Evolutionary conservation across 2,113 vertebrate species (phyloP), one percentile per base, ranked within the genome.

Genomic region (Hemibagrus wyckioides): DNA sequence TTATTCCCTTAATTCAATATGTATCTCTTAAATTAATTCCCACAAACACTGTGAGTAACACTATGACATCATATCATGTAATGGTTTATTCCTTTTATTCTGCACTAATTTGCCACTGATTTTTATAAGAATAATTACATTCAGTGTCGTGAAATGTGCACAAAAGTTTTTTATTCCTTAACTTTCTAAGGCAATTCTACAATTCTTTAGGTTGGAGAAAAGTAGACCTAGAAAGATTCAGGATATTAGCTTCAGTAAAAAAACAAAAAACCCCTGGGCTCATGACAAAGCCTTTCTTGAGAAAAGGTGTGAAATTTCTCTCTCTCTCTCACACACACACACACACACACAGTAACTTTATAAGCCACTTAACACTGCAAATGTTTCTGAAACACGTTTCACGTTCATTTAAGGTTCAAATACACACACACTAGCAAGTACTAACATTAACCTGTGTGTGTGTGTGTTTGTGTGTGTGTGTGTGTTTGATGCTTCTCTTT

Each of bases 401-500:
- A 73, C 21, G 23, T 44, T 73, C 69, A 73, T 44, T 73, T 41
- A 76, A 50, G 44, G 4, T 30, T 52, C n/a, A 52, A 50, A 76
- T n/a, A 11, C 25, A 48, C 87, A 33, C 44, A 44, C 25, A 44
- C 56, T 19, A 39, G 3, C 6, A 28, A 23, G 36, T n/a, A 41
- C 39, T 57, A 15, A n/a, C 33, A n/a, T 82, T 13, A 41, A 63
- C 28, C 14, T 3, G 10, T 82, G 80, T 44, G 57, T 63, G 73
- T 90, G 83, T 91, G 85, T 85, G 36, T 90, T 71, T 77, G 80
- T 91, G 75, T 77, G 85, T 85, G 69, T 33, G 85, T 73, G 69
- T 73, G 69, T 41, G 67, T 71, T 17, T 39, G 41, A 48, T 48
- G 39, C 23, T 44, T 75, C 39, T 75, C 28, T 28, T 75, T 44